Evolutionary conservation across 2,888 invertebrate species (phyloP).

Genomic region (Ditylenchus weischeri): DNA sequence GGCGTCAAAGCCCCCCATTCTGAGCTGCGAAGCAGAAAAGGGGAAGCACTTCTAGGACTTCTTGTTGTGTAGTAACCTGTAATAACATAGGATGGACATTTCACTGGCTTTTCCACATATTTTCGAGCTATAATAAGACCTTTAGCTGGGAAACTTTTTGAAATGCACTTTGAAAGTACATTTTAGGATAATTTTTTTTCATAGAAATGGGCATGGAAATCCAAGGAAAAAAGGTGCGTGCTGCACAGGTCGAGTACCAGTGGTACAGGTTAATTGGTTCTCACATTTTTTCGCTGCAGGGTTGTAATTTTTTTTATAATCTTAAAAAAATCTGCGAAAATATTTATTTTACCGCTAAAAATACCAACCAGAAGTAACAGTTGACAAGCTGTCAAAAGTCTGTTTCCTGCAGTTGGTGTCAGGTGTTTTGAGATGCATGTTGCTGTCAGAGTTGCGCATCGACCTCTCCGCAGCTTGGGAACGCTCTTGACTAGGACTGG

Average conservation of each 20-base stretch:
- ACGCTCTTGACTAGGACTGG: slow-evolving; percentile 12
- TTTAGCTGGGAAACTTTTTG: not conserved
- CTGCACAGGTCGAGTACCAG: too few species aligned
- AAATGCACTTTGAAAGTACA: not conserved
- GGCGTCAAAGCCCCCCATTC: slow-evolving; percentile 26
- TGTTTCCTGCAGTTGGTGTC: slow-evolving; percentile 20
- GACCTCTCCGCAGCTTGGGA: slow-evolving; percentile 2
- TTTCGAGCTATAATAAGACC: not conserved
- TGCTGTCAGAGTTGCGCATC: not conserved
- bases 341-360: too few species aligned
- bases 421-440: slow-evolving; percentile 22
- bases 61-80: slow-evolving; percentile 26
- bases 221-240: too few species aligned
- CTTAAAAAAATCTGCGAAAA: too few species aligned
- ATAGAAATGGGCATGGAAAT: not conserved
- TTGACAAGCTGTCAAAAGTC: slow-evolving; percentile 24
- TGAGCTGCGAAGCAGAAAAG: slow-evolving; percentile 15
- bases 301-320: too few species aligned
- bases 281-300: too few species aligned
- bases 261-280: too few species aligned
- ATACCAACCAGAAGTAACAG: slow-evolving; percentile 22
- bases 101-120: too few species aligned
- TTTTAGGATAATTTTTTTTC: too few species aligned
- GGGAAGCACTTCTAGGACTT: slow-evolving; percentile 24
- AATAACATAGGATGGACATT: not conserved